Percentiles rank a stretch among this genome's conserved stretches.
phyloP scores from a whole-genome alignment of 2,797 vertebrate species.

The Limnodromus scolopaceus region DNA sequence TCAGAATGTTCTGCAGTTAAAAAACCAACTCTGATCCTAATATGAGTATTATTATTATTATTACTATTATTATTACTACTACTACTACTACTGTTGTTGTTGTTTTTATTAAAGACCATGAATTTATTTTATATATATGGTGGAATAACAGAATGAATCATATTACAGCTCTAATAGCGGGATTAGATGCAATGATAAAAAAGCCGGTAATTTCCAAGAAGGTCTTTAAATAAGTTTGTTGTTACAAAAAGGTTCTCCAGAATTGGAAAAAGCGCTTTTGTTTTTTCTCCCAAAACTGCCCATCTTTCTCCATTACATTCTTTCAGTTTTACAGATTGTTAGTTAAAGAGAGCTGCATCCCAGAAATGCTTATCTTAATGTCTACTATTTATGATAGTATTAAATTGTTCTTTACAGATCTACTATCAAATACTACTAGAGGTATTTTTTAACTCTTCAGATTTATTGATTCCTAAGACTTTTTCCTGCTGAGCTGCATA shows the following conservation, averaged over 20 bases:
- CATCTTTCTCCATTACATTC: neutral
- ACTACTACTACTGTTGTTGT: rapidly evolving
- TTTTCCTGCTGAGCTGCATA: neutral
- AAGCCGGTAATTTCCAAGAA: neutral
- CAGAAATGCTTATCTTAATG: neutral
- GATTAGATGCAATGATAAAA: neutral
- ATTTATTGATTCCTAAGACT: neutral
- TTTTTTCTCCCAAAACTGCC: neutral
- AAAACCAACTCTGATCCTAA: neutral
- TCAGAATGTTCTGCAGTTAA: neutral
- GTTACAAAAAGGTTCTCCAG: neutral
- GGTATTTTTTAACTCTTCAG: neutral
- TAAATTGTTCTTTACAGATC: neutral
- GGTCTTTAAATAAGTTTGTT: neutral
- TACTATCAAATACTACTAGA: neutral
- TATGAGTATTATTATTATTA: neutral
- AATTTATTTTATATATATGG: neutral
- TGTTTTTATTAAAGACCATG: neutral
- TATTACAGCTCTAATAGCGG: neutral
- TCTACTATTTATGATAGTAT: neutral
- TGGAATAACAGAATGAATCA: neutral
- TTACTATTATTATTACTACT: neutral
- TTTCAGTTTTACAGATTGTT: neutral
- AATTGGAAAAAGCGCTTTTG: neutral
- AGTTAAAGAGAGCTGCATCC: neutral